These are phyloP conservation scores for Mobula birostris DNA, from an alignment of 2,113 vertebrate genomes.

Conservation along the genomic window DNA sequence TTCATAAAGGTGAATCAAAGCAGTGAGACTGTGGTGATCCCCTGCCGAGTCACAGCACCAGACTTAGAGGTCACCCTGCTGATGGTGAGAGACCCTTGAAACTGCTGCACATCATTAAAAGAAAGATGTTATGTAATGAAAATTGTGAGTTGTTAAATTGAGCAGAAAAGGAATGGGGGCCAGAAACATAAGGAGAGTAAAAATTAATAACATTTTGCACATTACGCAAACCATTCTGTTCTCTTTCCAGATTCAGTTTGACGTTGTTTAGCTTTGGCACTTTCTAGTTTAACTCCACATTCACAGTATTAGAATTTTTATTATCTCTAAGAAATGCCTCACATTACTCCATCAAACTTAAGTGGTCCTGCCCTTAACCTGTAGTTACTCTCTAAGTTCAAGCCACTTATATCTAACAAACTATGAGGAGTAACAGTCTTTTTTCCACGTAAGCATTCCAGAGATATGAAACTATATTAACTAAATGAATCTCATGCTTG, in stretches of 20 bases:
- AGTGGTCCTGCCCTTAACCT: neutral
- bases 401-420: neutral
- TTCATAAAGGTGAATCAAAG: neutral
- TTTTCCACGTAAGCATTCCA: neutral
- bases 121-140: constrained; percentile 1
- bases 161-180: neutral
- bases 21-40: neutral
- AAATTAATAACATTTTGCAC: neutral
- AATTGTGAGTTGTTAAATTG: neutral
- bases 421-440: neutral
- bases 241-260: neutral
- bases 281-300: neutral
- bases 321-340: neutral
- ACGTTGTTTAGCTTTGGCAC: neutral
- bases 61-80: neutral
- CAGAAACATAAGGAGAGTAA: neutral
- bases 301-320: neutral
- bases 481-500: neutral
- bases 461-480: neutral
- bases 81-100: neutral
- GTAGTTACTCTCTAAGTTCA: neutral
- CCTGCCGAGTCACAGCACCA: constrained; percentile 15
- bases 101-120: neutral
- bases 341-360: too few relatives aligned
- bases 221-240: neutral